Conservation (phyloP, 2,797 vertebrate species). For the Sebastolobus alascanus region DNA sequence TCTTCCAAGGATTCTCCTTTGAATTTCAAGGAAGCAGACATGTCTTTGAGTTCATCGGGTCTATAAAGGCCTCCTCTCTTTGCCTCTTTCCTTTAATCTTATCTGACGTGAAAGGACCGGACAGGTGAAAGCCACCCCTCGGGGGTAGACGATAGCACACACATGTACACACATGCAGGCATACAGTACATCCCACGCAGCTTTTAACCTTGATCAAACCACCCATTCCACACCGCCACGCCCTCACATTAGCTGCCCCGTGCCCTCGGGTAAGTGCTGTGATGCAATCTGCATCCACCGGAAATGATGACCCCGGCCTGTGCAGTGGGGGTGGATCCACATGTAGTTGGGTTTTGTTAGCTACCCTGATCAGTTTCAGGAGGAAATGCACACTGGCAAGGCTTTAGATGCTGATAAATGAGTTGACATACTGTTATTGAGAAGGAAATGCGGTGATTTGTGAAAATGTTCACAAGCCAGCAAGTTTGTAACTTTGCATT, state of each 20-base stretch:
- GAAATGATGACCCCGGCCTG: slow-evolving; percentile 57
- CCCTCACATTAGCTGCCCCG: slow-evolving; percentile 57
- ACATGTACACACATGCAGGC: slow-evolving; percentile 8
- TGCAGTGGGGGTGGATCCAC: slow-evolving; percentile 37
- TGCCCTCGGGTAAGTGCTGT: slow-evolving; percentile 60
- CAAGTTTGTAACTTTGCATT: background rate
- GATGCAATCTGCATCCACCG: slow-evolving; percentile 69
- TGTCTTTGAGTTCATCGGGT: slow-evolving; percentile 12
- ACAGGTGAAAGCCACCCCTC: slow-evolving; percentile 62
- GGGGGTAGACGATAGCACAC: slow-evolving; percentile 27
- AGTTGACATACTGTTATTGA: background rate
- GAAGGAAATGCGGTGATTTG: background rate
- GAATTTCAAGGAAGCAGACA: slow-evolving; percentile 19
- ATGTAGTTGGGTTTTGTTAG: slow-evolving; percentile 57
- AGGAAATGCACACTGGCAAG: slow-evolving; percentile 8
- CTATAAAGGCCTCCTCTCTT: slow-evolving; percentile 28
- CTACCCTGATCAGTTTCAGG: slow-evolving; percentile 41
- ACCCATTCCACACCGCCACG: slow-evolving; percentile 46
- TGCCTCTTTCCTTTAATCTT: slow-evolving; percentile 37
- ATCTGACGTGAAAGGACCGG: slow-evolving; percentile 56
- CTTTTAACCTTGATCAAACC: slow-evolving; percentile 70
- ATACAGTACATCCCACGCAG: slow-evolving; percentile 18
- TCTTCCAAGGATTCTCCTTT: background rate
- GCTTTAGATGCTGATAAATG: background rate
- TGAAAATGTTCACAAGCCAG: background rate